These are phyloP conservation scores for Agrochola lota DNA, from an alignment of 2,888 invertebrate genomes.

Conservation along the genomic window DNA sequence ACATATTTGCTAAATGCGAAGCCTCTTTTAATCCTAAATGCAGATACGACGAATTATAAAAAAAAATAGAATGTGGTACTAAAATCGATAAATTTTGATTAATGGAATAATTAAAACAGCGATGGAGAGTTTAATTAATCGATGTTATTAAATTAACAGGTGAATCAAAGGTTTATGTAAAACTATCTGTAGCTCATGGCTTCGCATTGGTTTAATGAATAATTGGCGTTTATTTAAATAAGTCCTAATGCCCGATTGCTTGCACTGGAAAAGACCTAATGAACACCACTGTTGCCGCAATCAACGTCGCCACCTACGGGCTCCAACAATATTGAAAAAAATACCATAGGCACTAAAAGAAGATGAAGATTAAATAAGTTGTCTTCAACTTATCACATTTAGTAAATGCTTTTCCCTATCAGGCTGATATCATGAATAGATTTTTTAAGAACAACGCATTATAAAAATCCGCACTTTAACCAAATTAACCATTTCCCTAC, in stretches of 20 bases:
- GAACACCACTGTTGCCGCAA: too few relatives aligned
- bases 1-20: background rate
- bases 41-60: constrained; percentile 12
- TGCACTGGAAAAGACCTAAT: too few relatives aligned
- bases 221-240: background rate
- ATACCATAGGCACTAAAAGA: too few relatives aligned
- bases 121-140: constrained; percentile 14
- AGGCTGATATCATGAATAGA: background rate
- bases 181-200: background rate
- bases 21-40: constrained; percentile 16
- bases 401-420: background rate
- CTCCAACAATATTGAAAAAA: too few relatives aligned
- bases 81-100: constrained; percentile 40
- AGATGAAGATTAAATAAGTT: background rate
- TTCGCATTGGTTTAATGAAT: background rate
- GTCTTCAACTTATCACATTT: background rate
- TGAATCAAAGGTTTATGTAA: constrained; percentile 27
- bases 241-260: too few relatives aligned
- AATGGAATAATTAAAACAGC: constrained; percentile 40
- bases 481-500: background rate
- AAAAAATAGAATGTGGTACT: constrained; percentile 6
- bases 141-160: constrained; percentile 35
- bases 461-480: too few relatives aligned
- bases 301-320: too few relatives aligned
- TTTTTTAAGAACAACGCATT: background rate